Conservation (phyloP, 2,888 invertebrate species). For the Drosophila peninsularis region DNA sequence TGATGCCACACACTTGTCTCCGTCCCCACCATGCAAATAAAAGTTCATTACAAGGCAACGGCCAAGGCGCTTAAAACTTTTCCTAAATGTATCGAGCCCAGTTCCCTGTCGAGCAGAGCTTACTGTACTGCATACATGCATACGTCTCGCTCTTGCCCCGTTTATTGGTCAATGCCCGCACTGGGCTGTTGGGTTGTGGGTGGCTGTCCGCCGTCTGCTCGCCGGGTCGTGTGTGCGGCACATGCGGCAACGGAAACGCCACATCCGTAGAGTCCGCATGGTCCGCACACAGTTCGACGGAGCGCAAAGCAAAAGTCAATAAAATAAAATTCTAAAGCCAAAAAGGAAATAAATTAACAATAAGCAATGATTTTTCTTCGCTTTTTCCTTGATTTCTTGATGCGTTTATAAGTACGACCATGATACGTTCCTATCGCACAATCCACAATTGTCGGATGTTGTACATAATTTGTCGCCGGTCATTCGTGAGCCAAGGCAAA, state of each 20-base stretch:
- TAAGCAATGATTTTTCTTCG: slow-evolving; percentile 67
- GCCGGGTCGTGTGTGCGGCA: slow-evolving; percentile 43
- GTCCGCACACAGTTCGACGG: slow-evolving; percentile 32
- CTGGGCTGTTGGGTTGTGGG: slow-evolving; percentile 44
- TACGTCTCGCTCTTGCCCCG: slow-evolving; percentile 26
- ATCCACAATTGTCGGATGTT: slow-evolving; percentile 51
- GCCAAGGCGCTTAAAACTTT: slow-evolving; percentile 68
- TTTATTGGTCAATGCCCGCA: slow-evolving; percentile 73
- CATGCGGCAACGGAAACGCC: slow-evolving; percentile 66
- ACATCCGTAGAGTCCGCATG: slow-evolving; percentile 61
- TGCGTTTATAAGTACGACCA: slow-evolving; percentile 44
- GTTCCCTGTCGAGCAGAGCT: slow-evolving; percentile 15
- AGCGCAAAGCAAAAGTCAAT: slow-evolving; percentile 49
- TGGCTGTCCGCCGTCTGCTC: slow-evolving; percentile 16
- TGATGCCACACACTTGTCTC: slow-evolving; percentile 66
- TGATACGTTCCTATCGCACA: slow-evolving; percentile 39
- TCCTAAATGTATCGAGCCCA: slow-evolving; percentile 34
- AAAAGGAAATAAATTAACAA: slow-evolving; percentile 79
- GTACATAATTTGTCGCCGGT: slow-evolving; percentile 58
- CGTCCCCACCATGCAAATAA: slow-evolving; percentile 69
- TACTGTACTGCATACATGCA: slow-evolving; percentile 11
- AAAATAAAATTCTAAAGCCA: slow-evolving; percentile 67
- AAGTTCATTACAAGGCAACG: slow-evolving; percentile 72
- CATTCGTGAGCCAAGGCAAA: slow-evolving; percentile 20
- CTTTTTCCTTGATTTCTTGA: slow-evolving; percentile 40